Evolutionary conservation across 2,113 vertebrate species (phyloP), one percentile per base, ranked within the genome.

Genomic region (Acanthochromis polyacanthus): DNA sequence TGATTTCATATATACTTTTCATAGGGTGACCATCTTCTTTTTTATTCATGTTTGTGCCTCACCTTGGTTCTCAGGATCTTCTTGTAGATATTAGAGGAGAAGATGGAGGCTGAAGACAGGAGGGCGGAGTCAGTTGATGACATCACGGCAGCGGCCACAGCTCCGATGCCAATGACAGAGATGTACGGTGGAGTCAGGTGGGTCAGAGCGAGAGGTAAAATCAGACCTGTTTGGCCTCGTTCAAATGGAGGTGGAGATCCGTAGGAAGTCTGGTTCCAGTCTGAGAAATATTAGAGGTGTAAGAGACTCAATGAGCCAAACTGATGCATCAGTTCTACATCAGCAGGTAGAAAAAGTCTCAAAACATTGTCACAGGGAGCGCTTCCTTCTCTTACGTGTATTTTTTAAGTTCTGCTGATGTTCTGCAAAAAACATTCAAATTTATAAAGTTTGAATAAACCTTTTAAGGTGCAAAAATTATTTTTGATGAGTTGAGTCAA

Each of bases 41-140:
- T 5, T 32, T 32, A 32, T 19, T 40, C 25, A 20, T 56, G 17
- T 25, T 16, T 57, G 10, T 10, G 16, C 16, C 85, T 89, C 40
- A 75, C 69, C 66, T 5, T 70, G 19, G 83, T 78, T 81, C 89
- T 82, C 28, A 91, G 79, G 68, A 90, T 89, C 78, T 81, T 92
- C 83, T 71, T 89, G 40, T 82, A 82, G 15, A 83, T 89, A 84
- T 82, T 89, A 32, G 82, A 89, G 78, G 88, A 81, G 87, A 93
- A 91, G 56, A 93, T 87, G 80, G 85, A 90, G 67, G 92, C 92
- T n/a, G 81, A 85, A 20, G 93, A 90, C 53, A 94, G 76, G 32
- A 94, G 64, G 7, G 88, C 91, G 0, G 92, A 94, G 82, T 94
- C 93, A 1, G 91, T 88, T 65, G 91, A 92, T 46, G 89, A 91